Evolutionary conservation across 2,797 vertebrate genomes (phyloP), one percentile per base, ranked within the genome.

Genomic region (Percopsis omiscomaycus): DNA sequence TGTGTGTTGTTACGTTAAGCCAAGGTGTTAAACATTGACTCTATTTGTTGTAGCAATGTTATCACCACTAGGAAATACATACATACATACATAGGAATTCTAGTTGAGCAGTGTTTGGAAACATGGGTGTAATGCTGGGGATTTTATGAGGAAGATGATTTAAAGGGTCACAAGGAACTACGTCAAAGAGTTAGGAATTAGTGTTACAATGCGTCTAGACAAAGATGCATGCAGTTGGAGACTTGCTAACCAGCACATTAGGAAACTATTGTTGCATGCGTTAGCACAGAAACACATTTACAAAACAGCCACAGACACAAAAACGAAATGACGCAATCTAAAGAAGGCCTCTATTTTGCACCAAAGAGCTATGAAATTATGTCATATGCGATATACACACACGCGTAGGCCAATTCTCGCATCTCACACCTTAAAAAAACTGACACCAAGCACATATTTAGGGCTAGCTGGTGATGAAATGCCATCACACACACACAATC

Each of bases 281-380:
- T n/a, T 47, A 44, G 13, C 28, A 60, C 57, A 59, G 30, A 64
- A 62, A 57, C 59, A 69, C 49, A 28, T 49, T 44, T 22, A 22
- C 22, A 22, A 22, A 22, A 22, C 22, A 22, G 22, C 22, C 57
- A 55, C 64, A 27, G 53, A 66, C 45, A n/a, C 68, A 70, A 60
- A 68, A 58, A 55, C 12, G 8, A 12, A 54, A 48, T 68, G 65
- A 66, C 66, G 70, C 74, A 71, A 69, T 68, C 64, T 58, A 64
- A 69, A 77, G 74, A 50, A 28, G 64, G 70, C 70, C 55, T 86
- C 82, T 81, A 84, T 83, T 84, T 11, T 83, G 78, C 63, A 74
- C 64, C 45, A 10, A 32, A 50, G 58, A 75, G 73, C 78, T 68
- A 71, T 85, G 80, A 81, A 82, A 85, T 78, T 65, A 80, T 49